Base-by-base conservation (phyloP, 2,797 vertebrate species). In the Triplophysa yarkandensis region DNA sequence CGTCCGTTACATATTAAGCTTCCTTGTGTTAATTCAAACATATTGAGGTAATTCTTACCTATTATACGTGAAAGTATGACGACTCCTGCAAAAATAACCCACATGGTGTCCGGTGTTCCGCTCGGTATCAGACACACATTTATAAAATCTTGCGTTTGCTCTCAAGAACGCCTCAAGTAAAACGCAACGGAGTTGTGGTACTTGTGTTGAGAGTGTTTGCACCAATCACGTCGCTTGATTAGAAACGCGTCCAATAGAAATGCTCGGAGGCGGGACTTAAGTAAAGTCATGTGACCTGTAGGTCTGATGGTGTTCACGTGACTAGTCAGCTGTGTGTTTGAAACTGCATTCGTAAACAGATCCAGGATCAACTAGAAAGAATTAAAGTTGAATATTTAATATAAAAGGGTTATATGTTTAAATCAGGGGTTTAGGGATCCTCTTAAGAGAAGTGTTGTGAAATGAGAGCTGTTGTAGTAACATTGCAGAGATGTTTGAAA, bases 201-300 rank as follows among this genome's bases (percentile, higher is more conserved):
- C 14, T 8, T 3, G 16, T 16, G 4, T 21, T 10, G 21, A 39
- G 36, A 57, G 28, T 21, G 7, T 17, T 39, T 32, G 4, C 11
- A 23, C 32, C 46, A 60, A 32, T 30, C n/a, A 48, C 41, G 1
- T 3, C 25, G 19, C 21, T 14, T 9, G 62, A n/a, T 4, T 13
- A 9, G 16, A 19, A 1, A n/a, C 8, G 30, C 1, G 3, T 30
- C 68, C 71, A 68, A 68, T 72, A 57, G 36, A 41, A 50, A 27
- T 17, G 21, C 14, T 1, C 23, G 13, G 25, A 54, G 73, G 57
- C 19, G 62, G 62, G 63, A 13, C 52, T 63, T 8, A 23, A 46
- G 17, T 16, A 3, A 57, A 54, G 68, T 85, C 83, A 85, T 72
- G 64, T 83, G 81, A 85, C 60, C 2, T 3, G 0, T 3, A 1